Base-by-base conservation (phyloP, 2,888 invertebrate species). In the Cheilosia urbana region DNA sequence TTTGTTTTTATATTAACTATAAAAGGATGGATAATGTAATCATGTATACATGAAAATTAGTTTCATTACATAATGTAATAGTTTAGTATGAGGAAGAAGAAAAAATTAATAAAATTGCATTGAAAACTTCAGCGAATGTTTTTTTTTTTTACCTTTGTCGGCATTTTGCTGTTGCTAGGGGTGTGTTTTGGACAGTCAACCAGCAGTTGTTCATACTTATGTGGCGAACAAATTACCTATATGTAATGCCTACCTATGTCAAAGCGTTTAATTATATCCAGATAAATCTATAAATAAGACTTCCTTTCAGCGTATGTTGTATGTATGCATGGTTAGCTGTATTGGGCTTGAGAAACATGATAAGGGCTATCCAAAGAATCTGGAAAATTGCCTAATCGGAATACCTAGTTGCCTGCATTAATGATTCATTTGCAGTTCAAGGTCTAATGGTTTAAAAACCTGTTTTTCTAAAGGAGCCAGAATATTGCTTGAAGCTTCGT, bases 81-180 rank as follows among this genome's bases (percentile, higher is more conserved):
- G 68, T 68, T 62, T 55, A 60, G 65, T 66, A 57, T 37, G 57
- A 72, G 66, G 58, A 65, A 58, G 45, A 57, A 62, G 45, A 30
- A 42, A 57, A 51, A 65, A 55, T 49, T 80, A 85, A 85, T 85
- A 85, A 85, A 85, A 85, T 85, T 77, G 85, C 85, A 81, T 85
- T 85, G 66, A 72, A 58, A 85, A 85, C 77, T 76, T 77, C 1
- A 80, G 4, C 4, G 11, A 17, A 11, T 63, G 9, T 63, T 58
- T 17, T 79, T 76, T 40, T 53, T 45, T 55, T 68, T 9, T 63
- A 2, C 63, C n/a, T 60, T 71, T 65, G 69, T 65, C 51, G 27
- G 5, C 9, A 6, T 11, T 21, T 45, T 11, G 51, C 37, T 77
- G 65, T 78, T 83, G 83, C 79, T 68, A 78, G 49, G 80, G 37